Percentiles rank a stretch among this genome's conserved stretches.
Conservation (phyloP, 2,113 vertebrate genomes). For the Leptocoma aspasia region DNA sequence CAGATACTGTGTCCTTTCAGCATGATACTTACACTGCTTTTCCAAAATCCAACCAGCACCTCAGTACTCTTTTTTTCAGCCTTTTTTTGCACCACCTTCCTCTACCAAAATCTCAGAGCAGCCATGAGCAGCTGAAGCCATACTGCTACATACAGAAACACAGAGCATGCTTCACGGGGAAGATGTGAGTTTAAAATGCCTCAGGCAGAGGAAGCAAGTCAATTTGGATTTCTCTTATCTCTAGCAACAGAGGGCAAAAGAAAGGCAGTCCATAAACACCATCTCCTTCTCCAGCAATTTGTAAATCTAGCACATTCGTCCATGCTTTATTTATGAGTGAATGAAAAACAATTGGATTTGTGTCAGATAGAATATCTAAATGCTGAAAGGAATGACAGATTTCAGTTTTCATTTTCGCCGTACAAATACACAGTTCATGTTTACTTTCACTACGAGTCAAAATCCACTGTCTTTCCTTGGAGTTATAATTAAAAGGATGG, state of each 20-base stretch:
- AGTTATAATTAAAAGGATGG: neutral
- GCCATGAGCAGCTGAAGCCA: neutral
- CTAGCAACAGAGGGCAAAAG: neutral
- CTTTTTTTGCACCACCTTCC: neutral
- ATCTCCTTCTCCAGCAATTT: neutral
- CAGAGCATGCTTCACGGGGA: neutral
- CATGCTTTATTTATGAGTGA: neutral
- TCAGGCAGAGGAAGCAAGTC: neutral
- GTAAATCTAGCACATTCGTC: neutral
- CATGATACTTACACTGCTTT: neutral
- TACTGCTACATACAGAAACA: neutral
- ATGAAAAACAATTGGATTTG: neutral
- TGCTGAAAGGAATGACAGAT: neutral
- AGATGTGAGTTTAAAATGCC: neutral
- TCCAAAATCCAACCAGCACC: neutral
- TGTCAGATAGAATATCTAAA: conserved; percentile 1
- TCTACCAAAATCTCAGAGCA: neutral
- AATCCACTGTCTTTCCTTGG: neutral
- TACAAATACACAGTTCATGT: neutral
- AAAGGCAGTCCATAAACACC: neutral
- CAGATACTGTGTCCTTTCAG: neutral
- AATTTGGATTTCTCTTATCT: neutral
- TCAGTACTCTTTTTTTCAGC: neutral
- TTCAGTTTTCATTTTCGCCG: neutral
- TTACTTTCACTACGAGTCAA: neutral